Percentiles rank a stretch among this genome's conserved stretches.
Conservation (phyloP, 2,113 vertebrate genomes). For the Onychostruthus taczanowskii region DNA sequence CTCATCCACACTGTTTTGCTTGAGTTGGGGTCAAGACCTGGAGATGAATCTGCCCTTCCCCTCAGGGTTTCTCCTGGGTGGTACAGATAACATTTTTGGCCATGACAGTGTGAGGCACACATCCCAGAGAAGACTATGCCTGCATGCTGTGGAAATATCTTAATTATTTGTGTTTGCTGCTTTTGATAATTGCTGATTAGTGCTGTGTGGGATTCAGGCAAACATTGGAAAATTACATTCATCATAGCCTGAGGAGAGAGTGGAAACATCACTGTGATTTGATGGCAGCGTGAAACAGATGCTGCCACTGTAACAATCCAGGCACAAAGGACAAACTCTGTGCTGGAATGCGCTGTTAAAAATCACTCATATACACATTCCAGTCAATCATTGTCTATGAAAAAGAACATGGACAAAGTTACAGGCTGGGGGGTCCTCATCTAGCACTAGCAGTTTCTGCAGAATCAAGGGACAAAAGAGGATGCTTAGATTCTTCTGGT, state of each 20-base stretch:
- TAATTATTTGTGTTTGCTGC: slow-evolving; percentile 45
- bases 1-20: neutral
- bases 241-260: slow-evolving; percentile 2
- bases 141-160: neutral
- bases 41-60: neutral
- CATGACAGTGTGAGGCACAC: neutral
- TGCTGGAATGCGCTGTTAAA: neutral
- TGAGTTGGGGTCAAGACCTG: neutral
- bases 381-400: neutral
- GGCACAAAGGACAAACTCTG: neutral
- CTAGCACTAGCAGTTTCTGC: neutral
- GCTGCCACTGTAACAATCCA: neutral
- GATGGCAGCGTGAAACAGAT: neutral
- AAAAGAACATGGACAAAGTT: neutral
- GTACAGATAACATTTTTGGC: neutral
- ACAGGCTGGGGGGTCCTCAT: neutral
- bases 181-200: slow-evolving; percentile 47
- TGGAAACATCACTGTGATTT: neutral
- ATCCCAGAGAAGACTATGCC: neutral
- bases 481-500: neutral
- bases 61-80: neutral
- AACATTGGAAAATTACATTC: slow-evolving; percentile 3
- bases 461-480: neutral
- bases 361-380: neutral
- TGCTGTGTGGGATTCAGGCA: slow-evolving; percentile 23